phyloP scores from a whole-genome alignment of 1,140 invertebrate genomes.

The Aphelenchoides avenae region DNA sequence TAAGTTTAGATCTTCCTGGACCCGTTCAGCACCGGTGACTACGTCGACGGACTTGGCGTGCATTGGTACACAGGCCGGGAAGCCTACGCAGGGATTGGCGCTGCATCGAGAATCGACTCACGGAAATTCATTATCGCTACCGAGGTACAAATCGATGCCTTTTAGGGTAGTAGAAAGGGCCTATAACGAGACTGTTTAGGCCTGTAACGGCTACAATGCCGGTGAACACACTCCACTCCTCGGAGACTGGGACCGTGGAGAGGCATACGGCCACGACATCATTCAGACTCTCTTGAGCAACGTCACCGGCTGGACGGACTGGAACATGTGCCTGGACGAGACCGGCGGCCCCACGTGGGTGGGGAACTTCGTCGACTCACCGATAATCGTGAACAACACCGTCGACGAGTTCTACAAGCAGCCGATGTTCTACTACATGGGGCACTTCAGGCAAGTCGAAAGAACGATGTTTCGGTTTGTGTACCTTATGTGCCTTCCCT shows the following conservation, averaged over 20 bases:
- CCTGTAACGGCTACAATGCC: conserved; percentile 23
- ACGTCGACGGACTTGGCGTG: conserved; percentile 74
- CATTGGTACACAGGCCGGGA: too few relatives aligned
- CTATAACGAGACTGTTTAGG: too few relatives aligned
- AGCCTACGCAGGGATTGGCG: conserved; percentile 61
- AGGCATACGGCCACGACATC: conserved; percentile 63
- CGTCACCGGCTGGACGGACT: conserved; percentile 66
- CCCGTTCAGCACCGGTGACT: conserved; percentile 66
- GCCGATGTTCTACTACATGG: conserved; percentile 79
- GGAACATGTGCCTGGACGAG: conserved; percentile 80
- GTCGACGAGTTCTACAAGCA: conserved; percentile 75
- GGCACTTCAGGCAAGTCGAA: conserved; percentile 66
- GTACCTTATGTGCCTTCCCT: too few relatives aligned
- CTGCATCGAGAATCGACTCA: conserved; percentile 66
- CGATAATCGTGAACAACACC: conserved; percentile 71
- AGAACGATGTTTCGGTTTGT: too few relatives aligned
- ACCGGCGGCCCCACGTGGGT: conserved; percentile 75
- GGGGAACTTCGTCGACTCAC: conserved; percentile 72
- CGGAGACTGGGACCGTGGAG: conserved; percentile 26
- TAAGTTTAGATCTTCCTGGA: conserved; percentile 63
- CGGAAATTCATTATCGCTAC: conserved; percentile 73
- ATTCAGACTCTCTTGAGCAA: conserved; percentile 60
- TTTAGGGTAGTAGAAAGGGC: conserved; percentile 9
- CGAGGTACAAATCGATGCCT: conserved; percentile 66
- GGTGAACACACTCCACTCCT: conserved; percentile 22